Evolutionary conservation across 2,797 vertebrate genomes (phyloP).

Genomic region (Phylloscopus collybita): DNA sequence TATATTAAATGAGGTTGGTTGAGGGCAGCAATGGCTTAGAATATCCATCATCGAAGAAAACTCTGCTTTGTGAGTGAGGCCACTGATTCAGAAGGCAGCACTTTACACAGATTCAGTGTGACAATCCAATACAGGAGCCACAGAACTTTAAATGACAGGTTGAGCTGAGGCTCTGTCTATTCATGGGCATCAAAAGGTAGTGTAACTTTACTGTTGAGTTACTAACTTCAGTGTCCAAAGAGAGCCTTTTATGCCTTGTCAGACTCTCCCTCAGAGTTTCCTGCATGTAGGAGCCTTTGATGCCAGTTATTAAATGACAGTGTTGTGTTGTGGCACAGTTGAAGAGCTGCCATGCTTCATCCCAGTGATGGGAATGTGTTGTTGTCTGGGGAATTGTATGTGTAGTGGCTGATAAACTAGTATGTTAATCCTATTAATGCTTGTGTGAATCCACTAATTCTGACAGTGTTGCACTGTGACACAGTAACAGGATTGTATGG

Average conservation of each 20-base stretch:
- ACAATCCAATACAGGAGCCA: background rate
- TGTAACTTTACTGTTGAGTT: background rate
- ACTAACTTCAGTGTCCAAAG: background rate
- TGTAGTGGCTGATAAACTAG: constrained; percentile 17
- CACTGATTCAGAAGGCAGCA: background rate
- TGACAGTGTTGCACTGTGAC: background rate
- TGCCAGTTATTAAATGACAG: background rate
- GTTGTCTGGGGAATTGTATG: constrained; percentile 4
- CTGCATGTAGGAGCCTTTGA: background rate
- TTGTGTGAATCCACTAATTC: background rate
- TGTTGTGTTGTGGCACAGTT: background rate
- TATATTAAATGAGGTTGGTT: background rate
- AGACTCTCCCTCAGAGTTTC: background rate
- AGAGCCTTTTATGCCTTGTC: background rate
- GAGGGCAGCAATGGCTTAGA: background rate
- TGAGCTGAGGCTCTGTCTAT: background rate
- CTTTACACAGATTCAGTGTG: background rate
- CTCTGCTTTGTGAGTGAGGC: background rate
- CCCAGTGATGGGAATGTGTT: background rate
- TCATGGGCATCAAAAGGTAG: background rate
- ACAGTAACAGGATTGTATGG: background rate
- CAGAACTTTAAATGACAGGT: background rate
- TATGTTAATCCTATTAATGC: constrained; percentile 41
- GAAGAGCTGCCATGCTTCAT: background rate
- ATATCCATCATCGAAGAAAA: background rate